Evolutionary conservation across 2,888 invertebrate species (phyloP).

Genomic region (Sepiola atlantica): DNA sequence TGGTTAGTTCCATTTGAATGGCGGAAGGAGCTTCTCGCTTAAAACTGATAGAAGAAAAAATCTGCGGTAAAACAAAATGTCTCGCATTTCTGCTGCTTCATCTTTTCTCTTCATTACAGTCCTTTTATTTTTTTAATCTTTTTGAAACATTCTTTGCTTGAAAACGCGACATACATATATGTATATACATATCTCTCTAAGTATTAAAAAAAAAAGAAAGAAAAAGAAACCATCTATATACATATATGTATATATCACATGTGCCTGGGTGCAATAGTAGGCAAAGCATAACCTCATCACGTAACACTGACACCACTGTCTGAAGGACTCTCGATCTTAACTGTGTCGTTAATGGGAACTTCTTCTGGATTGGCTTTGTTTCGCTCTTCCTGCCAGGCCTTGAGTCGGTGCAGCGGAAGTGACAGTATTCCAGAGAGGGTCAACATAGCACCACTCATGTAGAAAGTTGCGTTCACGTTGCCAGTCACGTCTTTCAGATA

Average conservation of each 20-base stretch:
- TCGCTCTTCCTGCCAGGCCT: slow-evolving; percentile 52
- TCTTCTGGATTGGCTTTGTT: slow-evolving; percentile 42
- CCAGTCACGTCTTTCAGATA: slow-evolving; percentile 54
- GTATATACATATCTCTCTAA: not conserved
- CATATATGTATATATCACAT: slow-evolving; percentile 41
- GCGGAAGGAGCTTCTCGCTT: not conserved
- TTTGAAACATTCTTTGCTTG: slow-evolving; percentile 9
- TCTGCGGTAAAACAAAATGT: not conserved
- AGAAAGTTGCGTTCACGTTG: slow-evolving; percentile 59
- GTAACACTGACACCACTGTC: slow-evolving; percentile 46
- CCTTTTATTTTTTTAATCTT: not conserved
- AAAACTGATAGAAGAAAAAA: not conserved
- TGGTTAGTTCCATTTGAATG: not conserved
- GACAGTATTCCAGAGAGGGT: slow-evolving; percentile 61
- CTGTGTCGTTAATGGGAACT: slow-evolving; percentile 40
- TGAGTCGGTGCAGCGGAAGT: slow-evolving; percentile 57
- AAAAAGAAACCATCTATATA: not conserved
- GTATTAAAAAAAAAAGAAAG: not conserved
- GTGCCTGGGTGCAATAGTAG: not conserved
- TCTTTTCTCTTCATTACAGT: not conserved
- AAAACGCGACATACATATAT: slow-evolving; percentile 23
- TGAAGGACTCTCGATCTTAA: slow-evolving; percentile 40
- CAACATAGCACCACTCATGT: slow-evolving; percentile 60
- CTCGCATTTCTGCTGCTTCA: not conserved
- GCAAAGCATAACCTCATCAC: not conserved